Percentiles rank a stretch among this genome's conserved stretches.
Evolutionary conservation across 2,113 vertebrate genomes (phyloP).

Genomic region (Marmota monax): DNA sequence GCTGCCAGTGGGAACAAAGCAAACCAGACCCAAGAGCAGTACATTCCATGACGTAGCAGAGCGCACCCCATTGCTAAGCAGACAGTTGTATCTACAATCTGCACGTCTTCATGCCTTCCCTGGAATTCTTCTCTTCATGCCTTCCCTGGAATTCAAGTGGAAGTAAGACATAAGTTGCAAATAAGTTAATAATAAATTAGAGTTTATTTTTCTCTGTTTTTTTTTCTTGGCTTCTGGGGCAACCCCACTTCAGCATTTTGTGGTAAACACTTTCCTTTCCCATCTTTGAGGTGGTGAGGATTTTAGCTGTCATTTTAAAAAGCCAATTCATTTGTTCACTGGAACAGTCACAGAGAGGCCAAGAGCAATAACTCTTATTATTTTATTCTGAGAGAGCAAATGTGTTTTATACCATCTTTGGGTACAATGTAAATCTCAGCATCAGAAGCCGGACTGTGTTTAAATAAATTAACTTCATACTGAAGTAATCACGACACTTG

Average conservation of each 20-base stretch:
- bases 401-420: slow-evolving; percentile 64
- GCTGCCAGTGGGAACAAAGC: not conserved
- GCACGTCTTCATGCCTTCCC: not conserved
- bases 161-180: not conserved
- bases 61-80: not conserved
- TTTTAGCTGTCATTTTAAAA: slow-evolving; percentile 47
- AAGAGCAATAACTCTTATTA: slow-evolving; percentile 49
- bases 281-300: not conserved
- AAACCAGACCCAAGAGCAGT: not conserved
- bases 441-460: slow-evolving; percentile 39
- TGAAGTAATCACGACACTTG: not conserved
- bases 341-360: not conserved
- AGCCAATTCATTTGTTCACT: not conserved
- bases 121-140: not conserved
- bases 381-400: slow-evolving; percentile 27
- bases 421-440: slow-evolving; percentile 51
- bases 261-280: slow-evolving; percentile 22
- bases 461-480: slow-evolving; percentile 47
- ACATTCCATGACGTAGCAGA: not conserved
- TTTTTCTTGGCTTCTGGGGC: not conserved
- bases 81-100: not conserved
- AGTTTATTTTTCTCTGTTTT: not conserved
- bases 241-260: not conserved
- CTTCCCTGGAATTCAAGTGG: not conserved
- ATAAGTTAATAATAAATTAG: not conserved